These are phyloP conservation scores for Ophioninae sp. DNA, from an alignment of 2,888 invertebrate genomes.

Conservation along the genomic window DNA sequence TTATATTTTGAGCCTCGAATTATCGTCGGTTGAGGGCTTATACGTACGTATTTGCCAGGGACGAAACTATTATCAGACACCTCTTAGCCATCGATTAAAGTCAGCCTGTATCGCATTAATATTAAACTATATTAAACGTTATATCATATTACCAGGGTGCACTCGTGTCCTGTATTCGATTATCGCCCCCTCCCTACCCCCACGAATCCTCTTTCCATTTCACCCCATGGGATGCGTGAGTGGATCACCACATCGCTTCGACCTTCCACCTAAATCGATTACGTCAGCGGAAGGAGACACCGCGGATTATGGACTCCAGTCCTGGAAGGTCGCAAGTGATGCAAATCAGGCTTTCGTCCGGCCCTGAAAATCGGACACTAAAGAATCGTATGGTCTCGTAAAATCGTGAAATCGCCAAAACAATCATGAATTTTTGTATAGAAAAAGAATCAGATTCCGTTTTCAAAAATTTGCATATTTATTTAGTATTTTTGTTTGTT, in stretches of 20 bases:
- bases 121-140: slow-evolving; percentile 59
- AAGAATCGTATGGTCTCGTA: not conserved
- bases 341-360: not conserved
- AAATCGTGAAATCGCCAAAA: not conserved
- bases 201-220: not conserved
- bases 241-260: slow-evolving; percentile 44
- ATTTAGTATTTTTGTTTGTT: too few relatives aligned
- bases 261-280: slow-evolving; percentile 52
- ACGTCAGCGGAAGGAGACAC: slow-evolving; percentile 32
- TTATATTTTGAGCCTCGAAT: slow-evolving; percentile 17
- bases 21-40: slow-evolving; percentile 20
- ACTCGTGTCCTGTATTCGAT: slow-evolving; percentile 55
- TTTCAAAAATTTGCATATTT: too few relatives aligned
- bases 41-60: not conserved
- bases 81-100: slow-evolving; percentile 50
- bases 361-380: not conserved
- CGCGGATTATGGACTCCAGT: slow-evolving; percentile 19
- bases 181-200: not conserved
- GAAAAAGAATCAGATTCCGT: too few relatives aligned
- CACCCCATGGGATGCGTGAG: not conserved
- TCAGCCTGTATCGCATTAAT: slow-evolving; percentile 47
- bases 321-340: slow-evolving; percentile 9
- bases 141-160: slow-evolving; percentile 55
- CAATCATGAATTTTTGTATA: too few relatives aligned
- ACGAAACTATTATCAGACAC: slow-evolving; percentile 26